Evolutionary conservation across 2,888 invertebrate genomes (phyloP), one percentile per base, ranked within the genome.

Genomic region (Aleiodes leptofemur): DNA sequence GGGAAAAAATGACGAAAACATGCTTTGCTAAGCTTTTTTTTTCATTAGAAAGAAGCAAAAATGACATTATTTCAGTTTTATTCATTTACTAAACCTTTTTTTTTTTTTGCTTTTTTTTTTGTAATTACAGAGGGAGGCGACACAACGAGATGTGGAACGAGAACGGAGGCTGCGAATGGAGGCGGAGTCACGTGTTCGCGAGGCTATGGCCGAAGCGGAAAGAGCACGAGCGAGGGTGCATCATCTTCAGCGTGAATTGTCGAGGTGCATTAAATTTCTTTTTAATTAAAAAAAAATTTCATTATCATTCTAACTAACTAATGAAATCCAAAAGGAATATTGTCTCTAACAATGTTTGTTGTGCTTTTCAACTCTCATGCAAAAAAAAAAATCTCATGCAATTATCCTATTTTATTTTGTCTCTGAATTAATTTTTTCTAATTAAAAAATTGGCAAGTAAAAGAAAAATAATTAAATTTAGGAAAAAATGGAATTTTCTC

Each of bases 61-160:
- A n/a, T n/a, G n/a, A n/a, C n/a, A n/a, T n/a, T n/a, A n/a, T n/a
- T n/a, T n/a, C n/a, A n/a, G n/a, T n/a, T n/a, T n/a, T n/a, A 23
- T 23, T 23, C 23, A 23, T 23, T 23, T 23, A 23, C 29, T 16
- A 9, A 11, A 56, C 0, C 4, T 29, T 56, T 29, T 9, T 8
- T 29, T 56, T n/a, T 13, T 48, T 69, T 53, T 48, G 72, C 23
- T 59, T 50, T 64, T 56, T 55, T n/a, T 16, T 81, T 75, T 74
- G 79, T 84, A 82, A 80, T 92, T 91, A 0, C 92, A 95, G 95
- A 94, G 94, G 83, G 90, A 90, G 86, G 87, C 88, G 80, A 85
- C 88, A 76, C 90, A 90, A 82, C 88, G 90, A 83, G 90, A 90
- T 90, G 89, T 90, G 86, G 90, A 90, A 82, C 86, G 90, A 79